Evolutionary conservation across 92 coral and sea anemone genomes (phyloP), one percentile per base, ranked within the genome.

Genomic region (Paragorgia papillata): DNA sequence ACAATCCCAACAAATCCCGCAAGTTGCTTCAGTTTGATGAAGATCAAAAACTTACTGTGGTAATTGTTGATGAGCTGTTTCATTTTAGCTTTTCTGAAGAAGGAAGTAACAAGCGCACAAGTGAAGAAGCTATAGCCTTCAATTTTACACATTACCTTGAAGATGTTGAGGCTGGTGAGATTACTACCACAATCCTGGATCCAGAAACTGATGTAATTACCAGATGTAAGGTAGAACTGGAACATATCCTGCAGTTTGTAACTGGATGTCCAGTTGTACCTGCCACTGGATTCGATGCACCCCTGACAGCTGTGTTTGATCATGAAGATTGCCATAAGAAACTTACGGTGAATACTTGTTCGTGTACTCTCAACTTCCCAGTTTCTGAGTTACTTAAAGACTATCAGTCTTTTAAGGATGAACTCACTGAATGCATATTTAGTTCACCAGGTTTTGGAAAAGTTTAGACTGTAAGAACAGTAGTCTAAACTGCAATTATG

Each of bases 51-150:
- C 76, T 84, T 14, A 84, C 54, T 48, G 88, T 85, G 24, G 88
- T 68, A 33, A 69, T 41, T 4, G 87, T 77, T 35, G 87, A 76
- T 50, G 30, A 62, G 50, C 73, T 64, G 77, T 76, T 83, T 57
- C 69, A 64, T 35, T 76, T 55, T 64, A 30, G 57, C 49, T 76
- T 35, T 33, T 71, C 73, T 49, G 70, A 69, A 62, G 64, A 14
- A 25, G 80, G 74, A 40, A 80, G 85, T 35, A 80, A 85, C 80
- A 84, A 83, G 46, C 63, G 79, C 30, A 50, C 30, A 26, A 75
- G 80, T 81, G 85, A 81, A 40, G 89, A 85, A 80, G 85, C 86
- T 62, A 85, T 81, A 31, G 86, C 89, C 57, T 85, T 85, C 69
- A 81, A 85, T 85, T 85, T 85, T 58, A 81, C 89, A 43, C 86